A percentile compares a stretch with the other conserved stretches of the same genome.
These are phyloP conservation scores for human DNA, from an alignment of 2,113 vertebrate genomes.

Conservation along the genomic window GRCh38 chr20:49840001-49840500, in stretches of 20 bases:
- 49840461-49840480: neutral
- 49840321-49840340: neutral
- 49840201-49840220: fast-evolving
- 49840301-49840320: neutral
- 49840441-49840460: neutral
- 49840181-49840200: neutral
- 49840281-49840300: neutral
- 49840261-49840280: neutral
- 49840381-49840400: constrained; percentile 18
- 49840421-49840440: neutral
- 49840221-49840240: no score
- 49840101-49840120: fast-evolving
- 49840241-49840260: neutral
- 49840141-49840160: neutral
- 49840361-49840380: neutral
- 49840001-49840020: neutral
- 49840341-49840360: neutral
- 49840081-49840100: neutral
- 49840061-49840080: neutral
- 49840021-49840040: neutral
- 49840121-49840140: neutral
- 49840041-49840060: neutral
- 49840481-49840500: neutral
- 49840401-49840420: neutral
- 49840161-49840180: fast-evolving